Percentiles rank a stretch among this genome's conserved stretches.
Evolutionary conservation across 2,888 invertebrate genomes (phyloP).

Genomic region (Amiota communis): DNA sequence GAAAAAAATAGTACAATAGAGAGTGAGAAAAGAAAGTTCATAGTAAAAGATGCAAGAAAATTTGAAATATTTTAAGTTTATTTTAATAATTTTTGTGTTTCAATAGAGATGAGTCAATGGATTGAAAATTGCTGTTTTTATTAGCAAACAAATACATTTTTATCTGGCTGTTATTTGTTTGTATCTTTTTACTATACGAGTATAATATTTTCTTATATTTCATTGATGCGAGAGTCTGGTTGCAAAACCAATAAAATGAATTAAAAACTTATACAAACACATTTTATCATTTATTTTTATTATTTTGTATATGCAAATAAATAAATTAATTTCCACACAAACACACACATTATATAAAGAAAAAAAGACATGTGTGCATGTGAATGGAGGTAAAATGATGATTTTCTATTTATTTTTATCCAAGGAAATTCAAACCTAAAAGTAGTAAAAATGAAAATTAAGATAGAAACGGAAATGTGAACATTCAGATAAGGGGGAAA

Average conservation of each 20-base stretch:
- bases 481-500: constrained; percentile 5
- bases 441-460: neutral
- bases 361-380: neutral
- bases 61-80: too few species aligned
- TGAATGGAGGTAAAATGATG: constrained; percentile 20
- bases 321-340: constrained; percentile 9
- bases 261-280: constrained; percentile 61
- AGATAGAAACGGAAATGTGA: constrained; percentile 10
- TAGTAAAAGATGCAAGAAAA: too few species aligned
- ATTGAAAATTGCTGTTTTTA: constrained; percentile 20
- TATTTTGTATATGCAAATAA: constrained; percentile 14
- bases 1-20: too few species aligned
- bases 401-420: constrained; percentile 20
- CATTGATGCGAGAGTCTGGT: neutral
- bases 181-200: too few species aligned
- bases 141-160: constrained; percentile 31
- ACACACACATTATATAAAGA: neutral
- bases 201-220: too few species aligned
- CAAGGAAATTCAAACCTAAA: neutral
- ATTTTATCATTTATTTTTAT: neutral
- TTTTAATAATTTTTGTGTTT: too few species aligned
- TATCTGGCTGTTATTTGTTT: constrained; percentile 5
- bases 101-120: neutral
- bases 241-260: constrained; percentile 63
- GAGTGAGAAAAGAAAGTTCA: too few species aligned